These are phyloP conservation scores for Drosophila algonquin DNA, from an alignment of 2,888 invertebrate species.

Conservation along the genomic window DNA sequence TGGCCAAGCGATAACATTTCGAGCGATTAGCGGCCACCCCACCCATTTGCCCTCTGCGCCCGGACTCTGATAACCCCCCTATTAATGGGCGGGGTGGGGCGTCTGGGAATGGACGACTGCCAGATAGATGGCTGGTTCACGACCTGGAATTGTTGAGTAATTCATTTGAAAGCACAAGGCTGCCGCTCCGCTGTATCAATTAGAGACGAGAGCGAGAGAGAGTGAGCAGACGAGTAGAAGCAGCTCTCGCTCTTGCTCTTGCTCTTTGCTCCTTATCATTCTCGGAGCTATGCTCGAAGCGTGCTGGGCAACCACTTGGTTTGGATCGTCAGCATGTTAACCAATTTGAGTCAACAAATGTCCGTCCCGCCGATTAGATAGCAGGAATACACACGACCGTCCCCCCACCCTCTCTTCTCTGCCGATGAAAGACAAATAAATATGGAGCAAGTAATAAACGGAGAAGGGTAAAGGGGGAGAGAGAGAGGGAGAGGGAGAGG, in stretches of 20 bases:
- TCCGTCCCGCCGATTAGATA: slow-evolving; percentile 63
- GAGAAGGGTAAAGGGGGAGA: background rate
- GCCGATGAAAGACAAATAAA: slow-evolving; percentile 25
- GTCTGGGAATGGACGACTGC: slow-evolving; percentile 31
- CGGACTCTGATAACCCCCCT: slow-evolving; percentile 58
- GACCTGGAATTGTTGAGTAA: slow-evolving; percentile 64
- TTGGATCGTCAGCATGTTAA: slow-evolving; percentile 77
- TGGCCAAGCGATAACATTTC: slow-evolving; percentile 62
- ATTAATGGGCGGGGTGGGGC: slow-evolving; percentile 33
- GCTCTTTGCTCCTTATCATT: slow-evolving; percentile 34
- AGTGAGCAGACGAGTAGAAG: background rate
- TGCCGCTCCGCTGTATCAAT: slow-evolving; percentile 55
- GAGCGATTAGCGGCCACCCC: slow-evolving; percentile 38
- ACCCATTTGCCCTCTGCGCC: slow-evolving; percentile 37
- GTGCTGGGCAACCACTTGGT: slow-evolving; percentile 41
- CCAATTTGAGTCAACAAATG: slow-evolving; percentile 78
- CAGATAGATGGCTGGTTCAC: slow-evolving; percentile 43
- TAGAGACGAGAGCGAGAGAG: slow-evolving; percentile 35
- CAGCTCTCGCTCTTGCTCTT: background rate
- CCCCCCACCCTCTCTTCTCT: background rate
- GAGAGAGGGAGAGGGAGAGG: background rate
- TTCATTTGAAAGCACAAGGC: slow-evolving; percentile 72
- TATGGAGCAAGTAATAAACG: slow-evolving; percentile 30
- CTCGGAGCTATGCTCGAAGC: slow-evolving; percentile 12
- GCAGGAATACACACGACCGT: slow-evolving; percentile 44